phyloP scores from a whole-genome alignment of 2,888 invertebrate genomes.

The Polyommatus iphigenia region DNA sequence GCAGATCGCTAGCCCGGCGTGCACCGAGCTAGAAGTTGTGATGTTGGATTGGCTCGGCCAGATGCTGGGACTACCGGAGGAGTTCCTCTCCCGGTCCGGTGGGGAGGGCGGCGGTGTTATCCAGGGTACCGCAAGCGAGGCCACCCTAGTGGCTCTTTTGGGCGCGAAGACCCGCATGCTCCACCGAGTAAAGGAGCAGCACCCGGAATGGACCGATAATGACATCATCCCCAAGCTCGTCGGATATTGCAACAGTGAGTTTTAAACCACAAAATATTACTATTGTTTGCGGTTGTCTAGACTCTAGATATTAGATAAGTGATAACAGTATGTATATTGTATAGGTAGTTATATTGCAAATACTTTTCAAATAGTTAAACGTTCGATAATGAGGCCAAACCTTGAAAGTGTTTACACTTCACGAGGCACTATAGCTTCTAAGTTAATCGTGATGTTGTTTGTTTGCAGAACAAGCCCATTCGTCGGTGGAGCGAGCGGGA shows the following conservation, averaged over 20 bases:
- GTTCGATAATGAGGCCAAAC: not conserved
- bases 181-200: conserved; percentile 83
- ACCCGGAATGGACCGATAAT: conserved; percentile 87
- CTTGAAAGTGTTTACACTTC: not conserved
- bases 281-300: not conserved
- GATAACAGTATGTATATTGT: not conserved
- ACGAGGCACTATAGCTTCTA: not conserved
- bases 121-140: conserved; percentile 96
- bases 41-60: conserved; percentile 98
- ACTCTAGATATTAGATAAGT: not conserved
- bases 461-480: conserved; percentile 90
- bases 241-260: conserved; percentile 91
- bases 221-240: conserved; percentile 89
- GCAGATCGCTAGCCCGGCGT: conserved; percentile 95
- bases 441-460: not conserved
- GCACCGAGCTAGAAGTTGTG: conserved; percentile 96
- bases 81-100: conserved; percentile 90
- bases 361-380: not conserved
- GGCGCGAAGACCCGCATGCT: conserved; percentile 91
- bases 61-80: conserved; percentile 91
- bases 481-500: conserved; percentile 95
- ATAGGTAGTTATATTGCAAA: not conserved
- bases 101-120: conserved; percentile 95
- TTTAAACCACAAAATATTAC: not conserved
- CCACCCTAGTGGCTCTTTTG: conserved; percentile 94